Evolutionary conservation across 2,797 vertebrate species (phyloP).

Genomic region (Poeciliopsis turneri): DNA sequence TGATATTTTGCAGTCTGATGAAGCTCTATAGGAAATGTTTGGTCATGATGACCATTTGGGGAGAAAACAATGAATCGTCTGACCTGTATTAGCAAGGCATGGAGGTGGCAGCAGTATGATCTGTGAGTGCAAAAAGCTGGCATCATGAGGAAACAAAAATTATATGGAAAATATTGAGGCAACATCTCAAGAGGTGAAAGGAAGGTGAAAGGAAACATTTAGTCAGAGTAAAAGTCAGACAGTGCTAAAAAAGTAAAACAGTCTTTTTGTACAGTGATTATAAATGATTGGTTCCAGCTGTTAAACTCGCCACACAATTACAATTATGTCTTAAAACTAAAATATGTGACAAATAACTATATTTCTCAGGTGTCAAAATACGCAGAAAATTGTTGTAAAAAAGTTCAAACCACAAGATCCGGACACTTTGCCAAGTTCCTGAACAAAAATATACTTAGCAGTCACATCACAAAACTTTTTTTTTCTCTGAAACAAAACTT

Average conservation of each 20-base stretch:
- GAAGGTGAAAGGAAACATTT: background rate
- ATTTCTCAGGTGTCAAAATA: background rate
- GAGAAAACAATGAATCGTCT: background rate
- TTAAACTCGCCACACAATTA: background rate
- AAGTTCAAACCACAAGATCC: background rate
- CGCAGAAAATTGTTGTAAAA: background rate
- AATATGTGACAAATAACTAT: background rate
- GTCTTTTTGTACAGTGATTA: background rate
- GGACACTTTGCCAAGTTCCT: background rate
- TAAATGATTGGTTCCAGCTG: background rate
- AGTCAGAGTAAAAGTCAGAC: background rate
- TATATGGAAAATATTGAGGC: background rate
- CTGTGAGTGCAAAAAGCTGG: background rate
- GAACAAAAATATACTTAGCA: background rate
- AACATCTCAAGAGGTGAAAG: background rate
- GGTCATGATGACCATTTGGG: background rate
- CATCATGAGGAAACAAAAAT: background rate
- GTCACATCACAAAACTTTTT: slow-evolving; percentile 4
- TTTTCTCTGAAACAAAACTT: background rate
- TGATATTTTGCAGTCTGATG: background rate
- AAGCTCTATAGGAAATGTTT: background rate
- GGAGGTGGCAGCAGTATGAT: background rate
- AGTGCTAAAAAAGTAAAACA: background rate
- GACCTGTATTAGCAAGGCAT: background rate
- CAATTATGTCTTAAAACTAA: background rate